These are phyloP conservation scores for Nudaria mundana DNA, from an alignment of 2,888 invertebrate species.

Conservation along the genomic window DNA sequence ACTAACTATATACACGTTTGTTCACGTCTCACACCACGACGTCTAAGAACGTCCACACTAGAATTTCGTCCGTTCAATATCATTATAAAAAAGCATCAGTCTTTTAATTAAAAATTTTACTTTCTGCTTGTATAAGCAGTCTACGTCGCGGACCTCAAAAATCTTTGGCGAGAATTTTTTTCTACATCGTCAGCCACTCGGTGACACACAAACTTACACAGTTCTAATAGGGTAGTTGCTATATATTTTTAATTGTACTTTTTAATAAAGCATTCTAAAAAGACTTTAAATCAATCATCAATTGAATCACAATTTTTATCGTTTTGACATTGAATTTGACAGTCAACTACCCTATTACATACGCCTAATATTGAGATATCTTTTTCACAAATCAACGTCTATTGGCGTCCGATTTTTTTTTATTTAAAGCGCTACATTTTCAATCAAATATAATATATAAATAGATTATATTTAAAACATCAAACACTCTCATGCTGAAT, in stretches of 20 bases:
- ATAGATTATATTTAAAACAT: conserved; percentile 3
- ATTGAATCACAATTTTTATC: too few relatives aligned
- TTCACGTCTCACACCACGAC: conserved; percentile 37
- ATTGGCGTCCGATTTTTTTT: background rate
- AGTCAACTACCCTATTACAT: too few relatives aligned
- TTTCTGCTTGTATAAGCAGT: conserved; percentile 48
- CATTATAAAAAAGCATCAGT: conserved; percentile 77
- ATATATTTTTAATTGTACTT: too few relatives aligned
- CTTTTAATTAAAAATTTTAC: conserved; percentile 68
- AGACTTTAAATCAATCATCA: too few relatives aligned
- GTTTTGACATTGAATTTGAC: too few relatives aligned
- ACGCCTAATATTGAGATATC: conserved; percentile 1
- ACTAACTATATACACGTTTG: conserved; percentile 63
- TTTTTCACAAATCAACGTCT: background rate
- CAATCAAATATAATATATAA: background rate
- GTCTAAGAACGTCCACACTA: conserved; percentile 35
- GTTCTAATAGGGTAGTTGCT: too few relatives aligned
- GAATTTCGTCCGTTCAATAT: conserved; percentile 48
- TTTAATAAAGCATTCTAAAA: too few relatives aligned
- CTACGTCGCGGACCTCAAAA: conserved; percentile 46
- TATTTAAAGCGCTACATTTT: background rate
- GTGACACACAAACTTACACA: conserved; percentile 15
- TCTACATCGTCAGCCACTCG: conserved; percentile 46
- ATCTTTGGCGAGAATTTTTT: conserved; percentile 69
- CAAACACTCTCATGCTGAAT: background rate